Evolutionary conservation across 2,797 vertebrate genomes (phyloP).

Genomic region (Esox lucius): DNA sequence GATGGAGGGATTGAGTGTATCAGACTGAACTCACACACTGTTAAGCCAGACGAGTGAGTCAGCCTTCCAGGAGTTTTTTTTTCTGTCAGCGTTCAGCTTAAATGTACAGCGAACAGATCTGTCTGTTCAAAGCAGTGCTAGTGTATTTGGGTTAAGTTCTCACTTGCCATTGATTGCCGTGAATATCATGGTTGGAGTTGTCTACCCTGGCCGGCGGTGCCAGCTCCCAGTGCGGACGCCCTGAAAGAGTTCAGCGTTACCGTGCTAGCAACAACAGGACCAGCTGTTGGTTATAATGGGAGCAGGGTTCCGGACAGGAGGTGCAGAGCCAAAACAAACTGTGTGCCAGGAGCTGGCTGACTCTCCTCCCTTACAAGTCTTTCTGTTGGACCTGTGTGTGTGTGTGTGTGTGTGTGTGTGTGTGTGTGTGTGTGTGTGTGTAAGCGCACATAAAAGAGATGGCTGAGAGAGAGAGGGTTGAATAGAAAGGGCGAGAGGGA

Average conservation of each 20-base stretch:
- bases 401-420: conserved; percentile 15
- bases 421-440: conserved; percentile 22
- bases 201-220: not conserved
- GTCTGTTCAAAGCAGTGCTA: not conserved
- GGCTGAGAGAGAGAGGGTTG: conserved; percentile 24
- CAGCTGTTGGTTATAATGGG: conserved; percentile 78
- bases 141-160: not conserved
- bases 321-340: conserved; percentile 74
- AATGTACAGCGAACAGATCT: not conserved
- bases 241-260: conserved; percentile 65
- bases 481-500: conserved; percentile 32
- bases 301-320: conserved; percentile 49
- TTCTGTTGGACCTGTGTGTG: conserved; percentile 4
- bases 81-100: not conserved
- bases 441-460: conserved; percentile 18
- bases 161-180: not conserved
- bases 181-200: not conserved
- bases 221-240: conserved; percentile 37
- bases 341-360: conserved; percentile 72
- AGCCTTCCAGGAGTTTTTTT: too few relatives aligned
- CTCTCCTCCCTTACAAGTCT: conserved; percentile 48
- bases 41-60: too few relatives aligned
- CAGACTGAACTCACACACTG: not conserved
- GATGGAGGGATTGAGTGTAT: not conserved
- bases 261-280: conserved; percentile 69